Percentiles rank a stretch among this genome's conserved stretches.
phyloP scores from a whole-genome alignment of 2,113 vertebrate genomes.

The Paramisgurnus dabryanus region DNA sequence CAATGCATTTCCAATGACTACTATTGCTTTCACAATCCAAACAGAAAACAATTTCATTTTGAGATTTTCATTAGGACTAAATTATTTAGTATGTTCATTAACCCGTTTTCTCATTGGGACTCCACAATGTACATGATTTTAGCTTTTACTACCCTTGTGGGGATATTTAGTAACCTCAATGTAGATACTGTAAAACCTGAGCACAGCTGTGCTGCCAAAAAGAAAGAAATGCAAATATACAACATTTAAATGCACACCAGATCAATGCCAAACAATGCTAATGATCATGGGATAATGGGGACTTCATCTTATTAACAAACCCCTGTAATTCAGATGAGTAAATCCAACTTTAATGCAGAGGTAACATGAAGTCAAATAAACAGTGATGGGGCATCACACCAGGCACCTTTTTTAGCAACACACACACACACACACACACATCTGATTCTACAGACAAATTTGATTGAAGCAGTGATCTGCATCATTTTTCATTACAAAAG shows the following conservation, averaged over 20 bases:
- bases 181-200: neutral
- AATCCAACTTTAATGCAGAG: constrained; percentile 26
- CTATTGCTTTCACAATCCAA: neutral
- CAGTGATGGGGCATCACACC: neutral
- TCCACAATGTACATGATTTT: neutral
- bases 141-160: neutral
- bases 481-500: constrained; percentile 46
- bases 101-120: neutral
- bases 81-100: neutral
- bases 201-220: neutral
- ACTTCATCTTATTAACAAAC: constrained; percentile 34
- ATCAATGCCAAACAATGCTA: constrained; percentile 23
- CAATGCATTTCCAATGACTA: neutral
- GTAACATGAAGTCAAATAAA: constrained; percentile 20
- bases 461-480: constrained; percentile 14
- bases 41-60: neutral
- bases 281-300: constrained; percentile 13
- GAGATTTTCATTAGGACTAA: neutral
- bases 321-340: constrained; percentile 25
- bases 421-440: constrained; percentile 26
- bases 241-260: constrained; percentile 3
- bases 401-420: constrained; percentile 8
- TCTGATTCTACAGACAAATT: constrained; percentile 18
- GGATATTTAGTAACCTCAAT: neutral
- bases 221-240: constrained; percentile 6